Base-by-base conservation (phyloP, 1,140 invertebrate species). In the Drosophila arawakana region DNA sequence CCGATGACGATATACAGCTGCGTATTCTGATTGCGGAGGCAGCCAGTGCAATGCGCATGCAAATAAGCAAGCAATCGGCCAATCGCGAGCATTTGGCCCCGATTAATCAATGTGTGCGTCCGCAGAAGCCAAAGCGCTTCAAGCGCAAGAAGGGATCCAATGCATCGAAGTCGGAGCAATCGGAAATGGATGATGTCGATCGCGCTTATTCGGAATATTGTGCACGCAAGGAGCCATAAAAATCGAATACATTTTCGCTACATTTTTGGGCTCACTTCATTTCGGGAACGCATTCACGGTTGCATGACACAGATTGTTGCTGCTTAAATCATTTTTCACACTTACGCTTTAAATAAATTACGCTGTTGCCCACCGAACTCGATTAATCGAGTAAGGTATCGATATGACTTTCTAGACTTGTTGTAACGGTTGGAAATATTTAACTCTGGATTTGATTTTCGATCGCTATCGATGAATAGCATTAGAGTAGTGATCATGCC, bases 31-130 rank as follows among this genome's bases (percentile, higher is more conserved):
- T 60, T 2, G 58, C 59, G 9, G 59, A 75, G 30, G 43, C 52
- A 9, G 13, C 21, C 2, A 61, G 43, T 11, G 73, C 43, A 7
- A 11, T 9, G n/a, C 59, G 44, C n/a, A 63, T 75, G 67, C 52
- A 59, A 41, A 2, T 50, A 7, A 5, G 5, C 25, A 5, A n/a
- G n/a, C 7, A 52, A 9, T 39, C 34, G 11, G 13, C 37, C 11
- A 15, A 21, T 10, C n/a, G 7, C 5, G 58, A 74, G 37, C 44
- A 69, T 15, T 15, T 73, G 9, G 71, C 41, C 34, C 63, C 63
- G 13, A 54, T 52, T 6, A 62, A 41, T 9, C 25, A 6, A 39
- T n/a, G n/a, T 7, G 9, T 9, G 2, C 18, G 8, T 43, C 18
- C 21, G 3, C 7, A 4, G 7, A 68, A 63, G 46, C 37, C 46